Base-by-base conservation (phyloP, 2,888 invertebrate species). In the Drosophila pseudotakahashii region DNA sequence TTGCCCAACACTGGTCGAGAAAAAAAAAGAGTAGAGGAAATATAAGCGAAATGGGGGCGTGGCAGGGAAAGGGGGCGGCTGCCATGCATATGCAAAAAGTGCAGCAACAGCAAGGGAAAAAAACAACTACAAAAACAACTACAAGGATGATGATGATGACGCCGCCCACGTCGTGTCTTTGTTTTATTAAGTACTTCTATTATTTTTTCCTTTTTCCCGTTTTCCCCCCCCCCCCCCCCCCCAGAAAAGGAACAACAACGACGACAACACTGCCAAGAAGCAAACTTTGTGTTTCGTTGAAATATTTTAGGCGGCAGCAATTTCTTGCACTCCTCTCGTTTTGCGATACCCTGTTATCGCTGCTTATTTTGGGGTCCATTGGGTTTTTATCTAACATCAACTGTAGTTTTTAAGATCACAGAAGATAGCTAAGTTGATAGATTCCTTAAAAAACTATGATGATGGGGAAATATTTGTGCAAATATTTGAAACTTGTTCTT, bases 111-210 rank as follows among this genome's bases (percentile, higher is more conserved):
- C 67, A 54, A 44, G 42, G 3, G 19, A 19, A 19, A 11, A 30
- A 30, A 6, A 13, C 7, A 44, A 23, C 19, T 7, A 23, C 7
- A 10, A 10, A 14, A 14, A 32, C 48, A 48, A 34, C 60, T 41
- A 39, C 30, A 36, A 44, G 44, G 26, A 50, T 37, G 44, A 44
- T 37, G 44, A 44, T 37, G 50, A 32, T 36, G 63, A 64, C 37
- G 66, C 42, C 73, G 72, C 77, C 88, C 71, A 77, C 85, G 54
- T 52, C 52, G 63, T 79, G 75, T 79, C 86, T 82, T 85, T 88
- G 88, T 88, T 85, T 79, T 79, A 79, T 88, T 88, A 81, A 82
- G 85, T 78, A 84, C 85, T 79, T 72, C 73, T 78, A 57, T 54
- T 81, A 72, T 68, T 76, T 79, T 45, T 51, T 41, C 53, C 36